phyloP scores from a whole-genome alignment of 1,140 invertebrate genomes.

The Panagrolaimus sp. region DNA sequence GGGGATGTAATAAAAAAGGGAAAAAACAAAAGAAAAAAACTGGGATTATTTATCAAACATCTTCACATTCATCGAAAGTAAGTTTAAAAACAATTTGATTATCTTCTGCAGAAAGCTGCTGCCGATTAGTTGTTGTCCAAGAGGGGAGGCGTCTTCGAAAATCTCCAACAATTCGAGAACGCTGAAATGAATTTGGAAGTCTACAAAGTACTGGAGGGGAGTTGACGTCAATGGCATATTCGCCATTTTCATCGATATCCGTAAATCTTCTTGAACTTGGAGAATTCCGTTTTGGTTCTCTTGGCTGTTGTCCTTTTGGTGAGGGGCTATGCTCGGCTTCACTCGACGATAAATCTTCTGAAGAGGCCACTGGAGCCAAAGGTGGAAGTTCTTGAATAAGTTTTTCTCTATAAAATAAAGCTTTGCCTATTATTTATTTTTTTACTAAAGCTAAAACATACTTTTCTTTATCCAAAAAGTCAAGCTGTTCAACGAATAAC shows the following conservation, averaged over 20 bases:
- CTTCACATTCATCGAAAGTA: conserved; percentile 7
- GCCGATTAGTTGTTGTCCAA: neutral
- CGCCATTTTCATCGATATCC: conserved; percentile 19
- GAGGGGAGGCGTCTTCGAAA: neutral
- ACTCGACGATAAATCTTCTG: conserved; percentile 52
- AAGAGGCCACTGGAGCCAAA: conserved; percentile 54
- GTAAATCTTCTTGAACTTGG: conserved; percentile 6
- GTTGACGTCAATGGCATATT: conserved; percentile 52
- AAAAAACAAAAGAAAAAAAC: too few species aligned
- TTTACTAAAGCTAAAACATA: too few species aligned
- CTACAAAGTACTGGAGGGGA: conserved; percentile 43
- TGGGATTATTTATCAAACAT: neutral
- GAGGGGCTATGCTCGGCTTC: conserved; percentile 29
- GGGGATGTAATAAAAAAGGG: too few species aligned
- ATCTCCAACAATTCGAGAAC: neutral
- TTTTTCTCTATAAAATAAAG: conserved; percentile 28
- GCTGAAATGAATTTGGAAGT: conserved; percentile 14
- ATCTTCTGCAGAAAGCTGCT: neutral
- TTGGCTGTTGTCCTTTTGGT: neutral
- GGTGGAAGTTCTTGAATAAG: conserved; percentile 56
- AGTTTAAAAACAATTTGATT: conserved; percentile 9
- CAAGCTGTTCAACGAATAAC: conserved; percentile 55
- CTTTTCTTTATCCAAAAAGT: conserved; percentile 57
- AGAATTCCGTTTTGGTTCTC: neutral
- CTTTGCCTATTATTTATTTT: too few species aligned